phyloP scores from a whole-genome alignment of 2,888 invertebrate genomes.

The Pollenia griseotomentosa region DNA sequence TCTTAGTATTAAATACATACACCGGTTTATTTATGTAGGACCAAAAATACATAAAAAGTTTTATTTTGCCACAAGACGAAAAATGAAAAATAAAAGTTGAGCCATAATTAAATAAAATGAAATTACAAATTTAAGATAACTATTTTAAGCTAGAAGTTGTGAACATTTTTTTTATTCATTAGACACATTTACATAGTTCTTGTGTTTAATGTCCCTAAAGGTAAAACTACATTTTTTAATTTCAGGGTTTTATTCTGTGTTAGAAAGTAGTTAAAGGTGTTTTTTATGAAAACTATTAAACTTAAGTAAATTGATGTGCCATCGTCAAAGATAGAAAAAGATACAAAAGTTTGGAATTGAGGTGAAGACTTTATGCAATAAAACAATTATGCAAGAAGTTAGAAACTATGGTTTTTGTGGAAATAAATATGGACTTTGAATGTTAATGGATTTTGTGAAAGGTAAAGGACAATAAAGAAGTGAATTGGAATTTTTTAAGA shows the following conservation, averaged over 20 bases:
- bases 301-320: not conserved
- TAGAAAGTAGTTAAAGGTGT: not conserved
- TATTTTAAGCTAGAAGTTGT: not conserved
- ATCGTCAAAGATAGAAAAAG: not conserved
- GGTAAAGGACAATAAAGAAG: too few species aligned
- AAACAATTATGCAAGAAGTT: too few species aligned
- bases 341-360: too few species aligned
- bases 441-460: too few species aligned
- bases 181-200: slow-evolving; percentile 18
- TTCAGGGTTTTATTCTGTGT: not conserved
- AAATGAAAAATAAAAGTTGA: slow-evolving; percentile 5
- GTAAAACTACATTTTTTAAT: slow-evolving; percentile 25
- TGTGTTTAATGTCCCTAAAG: not conserved
- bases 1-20: slow-evolving; percentile 26
- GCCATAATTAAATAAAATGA: slow-evolving; percentile 38
- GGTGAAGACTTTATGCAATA: not conserved
- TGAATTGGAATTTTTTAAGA: too few species aligned
- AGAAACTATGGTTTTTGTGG: too few species aligned
- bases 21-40: slow-evolving; percentile 27
- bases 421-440: too few species aligned
- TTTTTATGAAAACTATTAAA: slow-evolving; percentile 9
- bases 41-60: not conserved
- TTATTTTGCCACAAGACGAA: not conserved
- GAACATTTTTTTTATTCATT: not conserved
- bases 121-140: slow-evolving; percentile 8